phyloP scores from a whole-genome alignment of 2,113 vertebrate species.

The Lepisosteus osseus region DNA sequence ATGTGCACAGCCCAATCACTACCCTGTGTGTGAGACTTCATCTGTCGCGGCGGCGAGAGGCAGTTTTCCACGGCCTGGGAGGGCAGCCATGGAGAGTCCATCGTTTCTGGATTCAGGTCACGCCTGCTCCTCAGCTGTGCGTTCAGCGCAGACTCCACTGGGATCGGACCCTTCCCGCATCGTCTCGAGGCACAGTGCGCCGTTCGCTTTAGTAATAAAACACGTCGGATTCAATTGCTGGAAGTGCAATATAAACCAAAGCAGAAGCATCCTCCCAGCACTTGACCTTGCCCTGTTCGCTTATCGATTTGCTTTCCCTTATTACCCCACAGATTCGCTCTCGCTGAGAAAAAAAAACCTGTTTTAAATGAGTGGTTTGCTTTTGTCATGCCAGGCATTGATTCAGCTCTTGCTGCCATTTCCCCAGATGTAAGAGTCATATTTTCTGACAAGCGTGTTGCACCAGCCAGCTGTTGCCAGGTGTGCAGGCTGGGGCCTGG shows the following conservation, averaged over 20 bases:
- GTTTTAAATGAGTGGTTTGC: too few species aligned
- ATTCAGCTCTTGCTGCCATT: too few species aligned
- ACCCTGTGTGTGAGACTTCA: not conserved
- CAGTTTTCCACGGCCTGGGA: not conserved
- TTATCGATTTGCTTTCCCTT: slow-evolving; percentile 40
- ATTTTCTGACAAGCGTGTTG: too few species aligned
- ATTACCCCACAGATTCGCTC: slow-evolving; percentile 10
- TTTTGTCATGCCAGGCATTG: too few species aligned
- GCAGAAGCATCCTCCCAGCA: slow-evolving; percentile 31
- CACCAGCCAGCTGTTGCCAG: too few species aligned
- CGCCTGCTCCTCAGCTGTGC: not conserved
- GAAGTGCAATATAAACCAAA: slow-evolving; percentile 3
- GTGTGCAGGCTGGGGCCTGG: too few species aligned
- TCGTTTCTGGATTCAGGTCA: slow-evolving; percentile 19
- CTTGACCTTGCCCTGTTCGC: slow-evolving; percentile 28
- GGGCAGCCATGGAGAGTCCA: not conserved
- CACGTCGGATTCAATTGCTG: slow-evolving; percentile 41
- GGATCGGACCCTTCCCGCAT: slow-evolving; percentile 23
- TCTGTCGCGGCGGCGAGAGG: not conserved
- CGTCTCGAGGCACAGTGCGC: slow-evolving; percentile 23
- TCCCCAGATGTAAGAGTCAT: too few species aligned
- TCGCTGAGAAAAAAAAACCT: not conserved
- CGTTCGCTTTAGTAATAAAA: slow-evolving; percentile 38
- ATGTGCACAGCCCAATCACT: slow-evolving; percentile 2
- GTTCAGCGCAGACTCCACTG: not conserved